These are phyloP conservation scores for Liparis tanakae DNA, from an alignment of 2,797 vertebrate genomes.

Conservation along the genomic window DNA sequence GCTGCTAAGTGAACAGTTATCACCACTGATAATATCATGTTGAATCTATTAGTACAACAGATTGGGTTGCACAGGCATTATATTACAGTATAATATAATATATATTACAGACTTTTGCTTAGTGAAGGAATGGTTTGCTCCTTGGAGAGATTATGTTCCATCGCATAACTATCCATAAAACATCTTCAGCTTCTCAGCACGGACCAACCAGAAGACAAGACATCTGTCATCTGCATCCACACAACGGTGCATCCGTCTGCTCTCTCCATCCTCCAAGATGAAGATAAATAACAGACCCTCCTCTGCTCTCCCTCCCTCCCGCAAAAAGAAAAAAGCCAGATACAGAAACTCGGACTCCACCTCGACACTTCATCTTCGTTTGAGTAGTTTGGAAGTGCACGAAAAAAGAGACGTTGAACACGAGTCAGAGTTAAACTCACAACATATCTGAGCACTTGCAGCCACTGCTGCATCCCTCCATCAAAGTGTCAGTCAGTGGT, in stretches of 20 bases:
- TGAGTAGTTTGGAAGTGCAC: too few relatives aligned
- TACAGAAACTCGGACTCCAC: not conserved
- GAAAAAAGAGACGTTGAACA: not conserved
- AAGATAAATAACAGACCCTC: not conserved
- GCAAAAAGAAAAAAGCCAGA: not conserved
- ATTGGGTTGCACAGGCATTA: not conserved
- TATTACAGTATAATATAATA: too few relatives aligned
- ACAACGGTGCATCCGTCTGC: not conserved
- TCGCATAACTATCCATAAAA: not conserved
- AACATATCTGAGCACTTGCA: not conserved
- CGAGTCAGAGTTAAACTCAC: conserved; percentile 1
- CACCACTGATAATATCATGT: not conserved
- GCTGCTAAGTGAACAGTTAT: not conserved
- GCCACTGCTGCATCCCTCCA: conserved; percentile 17
- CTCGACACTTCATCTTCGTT: not conserved
- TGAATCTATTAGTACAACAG: not conserved
- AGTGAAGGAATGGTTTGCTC: not conserved
- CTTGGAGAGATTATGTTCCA: not conserved
- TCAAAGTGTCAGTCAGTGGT: conserved; percentile 43
- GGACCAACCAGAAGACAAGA: not conserved
- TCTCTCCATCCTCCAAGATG: not conserved
- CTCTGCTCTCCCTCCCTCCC: not conserved
- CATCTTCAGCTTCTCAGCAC: not conserved
- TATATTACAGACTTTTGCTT: not conserved
- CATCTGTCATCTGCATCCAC: not conserved